Evolutionary conservation across 2,888 invertebrate species (phyloP).

Genomic region (Nymphalis c-album): DNA sequence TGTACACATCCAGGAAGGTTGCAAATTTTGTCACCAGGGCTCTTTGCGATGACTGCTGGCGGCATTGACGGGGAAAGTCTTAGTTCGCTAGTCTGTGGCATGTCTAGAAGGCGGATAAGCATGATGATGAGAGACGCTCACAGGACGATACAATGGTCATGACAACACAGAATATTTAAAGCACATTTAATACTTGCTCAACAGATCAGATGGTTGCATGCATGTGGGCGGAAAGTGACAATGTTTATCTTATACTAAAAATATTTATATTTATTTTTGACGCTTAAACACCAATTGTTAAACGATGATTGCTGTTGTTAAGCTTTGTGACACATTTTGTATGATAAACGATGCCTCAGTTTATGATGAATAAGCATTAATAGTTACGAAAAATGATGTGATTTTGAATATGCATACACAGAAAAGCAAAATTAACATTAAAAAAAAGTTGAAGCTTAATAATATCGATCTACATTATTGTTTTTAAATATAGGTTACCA

Average conservation of each 20-base stretch:
- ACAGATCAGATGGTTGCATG: background rate
- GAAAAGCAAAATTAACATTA: too few species aligned
- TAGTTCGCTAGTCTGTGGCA: conserved; percentile 76
- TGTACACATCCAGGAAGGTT: conserved; percentile 89
- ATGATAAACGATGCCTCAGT: too few species aligned
- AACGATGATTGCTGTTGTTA: too few species aligned
- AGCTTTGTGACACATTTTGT: too few species aligned
- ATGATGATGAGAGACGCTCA: conserved; percentile 21
- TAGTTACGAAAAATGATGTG: too few species aligned
- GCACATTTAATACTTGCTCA: conserved; percentile 5
- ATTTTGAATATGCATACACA: too few species aligned
- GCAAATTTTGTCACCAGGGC: conserved; percentile 79
- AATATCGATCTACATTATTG: too few species aligned
- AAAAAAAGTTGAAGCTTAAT: too few species aligned
- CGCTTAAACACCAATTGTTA: too few species aligned
- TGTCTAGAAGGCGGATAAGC: conserved; percentile 61
- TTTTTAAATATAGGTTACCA: too few species aligned
- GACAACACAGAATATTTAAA: conserved; percentile 13
- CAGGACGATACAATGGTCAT: conserved; percentile 23
- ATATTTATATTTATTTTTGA: background rate
- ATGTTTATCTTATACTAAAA: background rate
- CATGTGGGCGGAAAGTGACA: background rate
- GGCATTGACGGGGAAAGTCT: conserved; percentile 69
- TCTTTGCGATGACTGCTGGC: conserved; percentile 60
- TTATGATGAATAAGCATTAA: too few species aligned